phyloP scores from a whole-genome alignment of 2,797 vertebrate species.

The Toxotes lorentzi region DNA sequence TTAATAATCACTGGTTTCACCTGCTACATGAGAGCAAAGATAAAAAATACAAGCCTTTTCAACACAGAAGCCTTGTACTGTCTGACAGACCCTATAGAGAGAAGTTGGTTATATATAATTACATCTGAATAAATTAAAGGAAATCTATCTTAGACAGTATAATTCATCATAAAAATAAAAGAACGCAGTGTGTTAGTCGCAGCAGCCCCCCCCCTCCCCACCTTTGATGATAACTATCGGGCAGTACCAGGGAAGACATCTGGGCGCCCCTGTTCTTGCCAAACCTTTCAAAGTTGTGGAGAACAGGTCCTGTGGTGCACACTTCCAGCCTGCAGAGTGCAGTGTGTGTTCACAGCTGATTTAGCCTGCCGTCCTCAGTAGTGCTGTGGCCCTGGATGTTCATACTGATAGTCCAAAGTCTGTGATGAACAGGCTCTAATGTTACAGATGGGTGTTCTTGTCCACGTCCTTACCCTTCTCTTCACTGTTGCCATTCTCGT shows the following conservation, averaged over 20 bases:
- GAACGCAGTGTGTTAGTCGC: neutral
- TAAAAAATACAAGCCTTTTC: neutral
- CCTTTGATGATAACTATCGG: neutral
- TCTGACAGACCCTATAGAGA: neutral
- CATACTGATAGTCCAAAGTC: constrained; percentile 2
- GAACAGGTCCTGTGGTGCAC: constrained; percentile 28
- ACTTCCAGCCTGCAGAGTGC: constrained; percentile 57
- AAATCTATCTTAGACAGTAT: neutral
- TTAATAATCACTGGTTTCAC: neutral
- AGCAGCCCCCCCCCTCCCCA: accelerated
- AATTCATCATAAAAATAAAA: neutral
- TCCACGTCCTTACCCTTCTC: constrained; percentile 39
- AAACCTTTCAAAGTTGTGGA: neutral
- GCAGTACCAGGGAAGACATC: neutral
- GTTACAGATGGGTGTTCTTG: constrained; percentile 76
- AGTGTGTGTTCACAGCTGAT: constrained; percentile 30
- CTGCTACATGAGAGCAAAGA: neutral
- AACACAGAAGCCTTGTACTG: neutral
- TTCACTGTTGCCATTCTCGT: constrained; percentile 47
- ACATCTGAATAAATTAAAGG: constrained; percentile 30
- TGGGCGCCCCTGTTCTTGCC: neutral
- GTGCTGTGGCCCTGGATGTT: neutral
- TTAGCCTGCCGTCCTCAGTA: neutral
- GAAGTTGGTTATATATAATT: constrained; percentile 19
- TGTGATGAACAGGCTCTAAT: neutral